Percentiles rank a stretch among this genome's conserved stretches.
phyloP scores from a whole-genome alignment of 1,140 invertebrate genomes.

The Lysiphlebus fabarum region DNA sequence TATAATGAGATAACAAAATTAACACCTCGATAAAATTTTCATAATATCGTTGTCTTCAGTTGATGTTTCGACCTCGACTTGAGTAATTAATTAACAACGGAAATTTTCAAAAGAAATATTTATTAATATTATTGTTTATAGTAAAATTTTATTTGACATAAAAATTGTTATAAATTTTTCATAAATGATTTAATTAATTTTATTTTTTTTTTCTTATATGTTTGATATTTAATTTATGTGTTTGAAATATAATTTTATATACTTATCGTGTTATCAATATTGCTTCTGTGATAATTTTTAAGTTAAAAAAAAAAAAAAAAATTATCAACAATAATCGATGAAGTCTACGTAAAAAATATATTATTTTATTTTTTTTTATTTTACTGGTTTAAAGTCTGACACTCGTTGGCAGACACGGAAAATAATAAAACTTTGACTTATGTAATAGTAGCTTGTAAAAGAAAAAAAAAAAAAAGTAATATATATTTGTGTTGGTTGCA shows the following conservation, averaged over 20 bases:
- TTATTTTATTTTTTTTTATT: slow-evolving; percentile 1
- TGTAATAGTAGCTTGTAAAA: slow-evolving; percentile 33
- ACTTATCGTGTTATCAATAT: too few species aligned
- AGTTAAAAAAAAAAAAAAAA: too few species aligned
- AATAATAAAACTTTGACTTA: slow-evolving; percentile 40
- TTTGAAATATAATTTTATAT: too few species aligned
- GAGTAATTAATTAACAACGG: slow-evolving; percentile 25
- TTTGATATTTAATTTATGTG: background rate
- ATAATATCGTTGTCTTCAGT: slow-evolving; percentile 6
- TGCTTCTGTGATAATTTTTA: too few species aligned
- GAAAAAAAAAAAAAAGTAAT: slow-evolving; percentile 27
- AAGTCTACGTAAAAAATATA: background rate
- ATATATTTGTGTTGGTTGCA: background rate
- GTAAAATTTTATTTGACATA: background rate
- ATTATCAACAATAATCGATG: too few species aligned
- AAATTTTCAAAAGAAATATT: slow-evolving; percentile 7
- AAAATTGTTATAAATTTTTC: too few species aligned
- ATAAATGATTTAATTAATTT: background rate
- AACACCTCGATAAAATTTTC: slow-evolving; percentile 9
- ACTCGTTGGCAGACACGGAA: slow-evolving; percentile 34
- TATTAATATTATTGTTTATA: background rate
- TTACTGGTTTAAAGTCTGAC: background rate
- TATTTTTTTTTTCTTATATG: too few species aligned
- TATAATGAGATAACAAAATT: slow-evolving; percentile 20
- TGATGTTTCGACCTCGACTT: slow-evolving; percentile 9